Percentiles rank a stretch among this genome's conserved stretches.
phyloP scores from a whole-genome alignment of 2,113 vertebrate species.

The Pyxicephalus adspersus region DNA sequence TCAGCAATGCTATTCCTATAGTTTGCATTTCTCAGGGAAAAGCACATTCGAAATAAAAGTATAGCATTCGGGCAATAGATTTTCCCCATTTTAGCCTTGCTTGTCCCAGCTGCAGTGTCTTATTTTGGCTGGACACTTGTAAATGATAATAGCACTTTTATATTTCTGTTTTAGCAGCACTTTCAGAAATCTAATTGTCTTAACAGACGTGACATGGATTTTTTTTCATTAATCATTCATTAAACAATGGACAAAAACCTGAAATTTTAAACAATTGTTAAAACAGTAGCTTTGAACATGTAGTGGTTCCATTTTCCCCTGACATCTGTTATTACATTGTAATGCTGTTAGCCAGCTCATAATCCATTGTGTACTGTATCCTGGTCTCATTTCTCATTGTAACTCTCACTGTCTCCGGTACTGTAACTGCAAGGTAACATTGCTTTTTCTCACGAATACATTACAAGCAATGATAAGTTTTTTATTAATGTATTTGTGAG shows the following conservation, averaged over 20 bases:
- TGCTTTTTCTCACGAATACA: constrained; percentile 22
- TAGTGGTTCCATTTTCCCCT: constrained; percentile 25
- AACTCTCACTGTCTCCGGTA: constrained; percentile 29
- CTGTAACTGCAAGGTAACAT: constrained; percentile 10
- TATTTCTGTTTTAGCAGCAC: no score
- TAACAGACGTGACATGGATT: constrained; percentile 24
- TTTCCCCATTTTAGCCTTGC: no score
- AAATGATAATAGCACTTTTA: no score
- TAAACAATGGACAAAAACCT: constrained; percentile 35
- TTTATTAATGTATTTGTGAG: background rate
- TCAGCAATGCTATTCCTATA: no score
- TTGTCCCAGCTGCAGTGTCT: no score
- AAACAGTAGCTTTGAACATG: constrained; percentile 22
- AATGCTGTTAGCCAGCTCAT: constrained; percentile 9
- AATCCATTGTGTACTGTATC: constrained; percentile 35
- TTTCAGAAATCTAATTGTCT: background rate
- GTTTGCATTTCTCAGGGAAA: no score
- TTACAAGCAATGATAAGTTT: background rate
- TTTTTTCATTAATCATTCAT: constrained; percentile 38
- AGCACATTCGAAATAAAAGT: no score
- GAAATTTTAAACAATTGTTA: constrained; percentile 23
- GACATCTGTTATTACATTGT: constrained; percentile 42
- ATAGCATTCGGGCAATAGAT: no score
- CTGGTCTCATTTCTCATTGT: constrained; percentile 46
- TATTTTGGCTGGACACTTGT: no score